Evolutionary conservation across 2,113 vertebrate genomes (phyloP).

Genomic region (Microcebus griseorufus): DNA sequence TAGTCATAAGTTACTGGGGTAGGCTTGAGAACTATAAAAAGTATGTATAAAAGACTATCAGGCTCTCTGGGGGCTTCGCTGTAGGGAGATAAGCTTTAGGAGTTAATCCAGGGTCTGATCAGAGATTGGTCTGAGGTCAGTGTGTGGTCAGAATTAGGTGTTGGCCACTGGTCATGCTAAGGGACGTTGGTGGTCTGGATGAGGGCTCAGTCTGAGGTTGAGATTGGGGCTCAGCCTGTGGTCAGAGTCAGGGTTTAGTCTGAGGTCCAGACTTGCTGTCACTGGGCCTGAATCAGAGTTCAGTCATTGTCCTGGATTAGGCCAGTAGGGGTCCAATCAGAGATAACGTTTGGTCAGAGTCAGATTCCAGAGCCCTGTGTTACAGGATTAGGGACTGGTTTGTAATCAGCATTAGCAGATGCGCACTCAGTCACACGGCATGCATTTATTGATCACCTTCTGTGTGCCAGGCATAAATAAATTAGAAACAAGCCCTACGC

Average conservation of each 20-base stretch:
- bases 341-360: background rate
- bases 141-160: background rate
- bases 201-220: background rate
- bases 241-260: background rate
- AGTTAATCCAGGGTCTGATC: background rate
- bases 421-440: background rate
- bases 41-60: too few species aligned
- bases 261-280: background rate
- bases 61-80: background rate
- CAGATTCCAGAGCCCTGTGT: background rate
- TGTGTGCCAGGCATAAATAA: background rate
- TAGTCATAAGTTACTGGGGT: background rate
- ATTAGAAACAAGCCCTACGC: background rate
- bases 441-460: background rate
- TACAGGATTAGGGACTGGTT: background rate
- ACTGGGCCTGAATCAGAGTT: background rate
- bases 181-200: background rate
- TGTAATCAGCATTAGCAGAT: background rate
- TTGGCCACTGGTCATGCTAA: background rate
- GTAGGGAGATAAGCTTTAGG: background rate
- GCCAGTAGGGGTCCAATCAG: background rate
- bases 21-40: background rate
- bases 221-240: background rate
- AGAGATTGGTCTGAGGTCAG: background rate
- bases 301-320: background rate